phyloP scores from a whole-genome alignment of 2,888 invertebrate genomes.

The Trisateles emortualis region DNA sequence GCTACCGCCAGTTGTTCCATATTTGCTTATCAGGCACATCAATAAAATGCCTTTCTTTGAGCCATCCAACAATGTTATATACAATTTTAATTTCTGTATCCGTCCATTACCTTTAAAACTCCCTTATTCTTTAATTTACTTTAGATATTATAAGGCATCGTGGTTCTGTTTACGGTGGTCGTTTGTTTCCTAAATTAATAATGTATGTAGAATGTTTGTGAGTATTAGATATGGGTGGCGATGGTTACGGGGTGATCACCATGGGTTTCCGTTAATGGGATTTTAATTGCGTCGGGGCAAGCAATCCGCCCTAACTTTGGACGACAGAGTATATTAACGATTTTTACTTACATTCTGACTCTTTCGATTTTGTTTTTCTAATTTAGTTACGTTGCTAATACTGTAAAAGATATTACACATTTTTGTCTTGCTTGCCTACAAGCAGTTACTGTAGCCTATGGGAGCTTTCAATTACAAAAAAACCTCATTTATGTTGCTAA shows the following conservation, averaged over 20 bases:
- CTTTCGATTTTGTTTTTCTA: too few species aligned
- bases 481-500: too few species aligned
- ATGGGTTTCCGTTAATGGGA: slow-evolving; percentile 66
- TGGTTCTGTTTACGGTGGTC: slow-evolving; percentile 38
- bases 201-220: slow-evolving; percentile 63
- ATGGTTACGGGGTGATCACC: slow-evolving; percentile 76
- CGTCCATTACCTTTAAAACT: slow-evolving; percentile 53
- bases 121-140: slow-evolving; percentile 20
- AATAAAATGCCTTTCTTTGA: slow-evolving; percentile 77
- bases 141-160: slow-evolving; percentile 7
- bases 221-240: slow-evolving; percentile 74
- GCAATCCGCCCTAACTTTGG: slow-evolving; percentile 65
- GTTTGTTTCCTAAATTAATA: slow-evolving; percentile 48
- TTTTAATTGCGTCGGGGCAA: slow-evolving; percentile 76
- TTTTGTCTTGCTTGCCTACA: too few species aligned
- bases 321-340: slow-evolving; percentile 25
- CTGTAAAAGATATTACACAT: too few species aligned
- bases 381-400: too few species aligned
- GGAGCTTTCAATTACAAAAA: too few species aligned
- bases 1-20: slow-evolving; percentile 77
- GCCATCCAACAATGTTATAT: slow-evolving; percentile 70
- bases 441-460: too few species aligned
- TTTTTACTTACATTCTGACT: neutral
- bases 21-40: slow-evolving; percentile 75
- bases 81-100: slow-evolving; percentile 75